phyloP scores from a whole-genome alignment of 2,888 invertebrate species.

The Aphodius sticticus region DNA sequence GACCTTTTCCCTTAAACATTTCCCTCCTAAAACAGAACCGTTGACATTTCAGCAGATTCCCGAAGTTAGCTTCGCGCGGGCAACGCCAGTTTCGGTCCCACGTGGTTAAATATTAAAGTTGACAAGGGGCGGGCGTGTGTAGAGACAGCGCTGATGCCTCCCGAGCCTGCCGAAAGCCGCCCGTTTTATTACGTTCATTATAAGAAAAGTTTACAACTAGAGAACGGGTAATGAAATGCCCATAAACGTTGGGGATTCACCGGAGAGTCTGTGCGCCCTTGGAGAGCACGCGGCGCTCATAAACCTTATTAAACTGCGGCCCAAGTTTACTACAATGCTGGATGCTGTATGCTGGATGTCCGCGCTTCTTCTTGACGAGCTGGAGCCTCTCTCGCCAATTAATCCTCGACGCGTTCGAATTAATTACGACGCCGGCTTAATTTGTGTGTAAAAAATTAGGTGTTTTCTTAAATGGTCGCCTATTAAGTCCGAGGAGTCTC shows the following conservation, averaged over 20 bases:
- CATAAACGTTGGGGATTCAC: not conserved
- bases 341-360: not conserved
- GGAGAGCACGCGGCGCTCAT: not conserved
- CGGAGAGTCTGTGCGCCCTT: not conserved
- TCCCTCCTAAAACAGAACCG: not conserved
- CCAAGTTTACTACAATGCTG: not conserved
- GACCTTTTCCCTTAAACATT: not conserved
- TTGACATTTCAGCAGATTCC: not conserved
- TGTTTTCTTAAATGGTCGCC: not conserved
- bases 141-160: not conserved
- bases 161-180: not conserved
- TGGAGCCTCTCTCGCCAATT: not conserved
- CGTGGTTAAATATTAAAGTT: constrained; percentile 4
- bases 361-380: not conserved
- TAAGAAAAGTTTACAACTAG: constrained; percentile 4
- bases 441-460: not conserved
- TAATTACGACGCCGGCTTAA: not conserved
- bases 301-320: not conserved
- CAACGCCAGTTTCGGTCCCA: not conserved
- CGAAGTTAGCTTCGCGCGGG: not conserved
- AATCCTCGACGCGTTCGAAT: not conserved
- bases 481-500: not conserved
- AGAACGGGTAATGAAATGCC: constrained; percentile 4
- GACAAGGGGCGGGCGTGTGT: not conserved
- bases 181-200: constrained; percentile 4